These are phyloP conservation scores for Tetrax tetrax DNA, from an alignment of 2,113 vertebrate species.

Conservation along the genomic window DNA sequence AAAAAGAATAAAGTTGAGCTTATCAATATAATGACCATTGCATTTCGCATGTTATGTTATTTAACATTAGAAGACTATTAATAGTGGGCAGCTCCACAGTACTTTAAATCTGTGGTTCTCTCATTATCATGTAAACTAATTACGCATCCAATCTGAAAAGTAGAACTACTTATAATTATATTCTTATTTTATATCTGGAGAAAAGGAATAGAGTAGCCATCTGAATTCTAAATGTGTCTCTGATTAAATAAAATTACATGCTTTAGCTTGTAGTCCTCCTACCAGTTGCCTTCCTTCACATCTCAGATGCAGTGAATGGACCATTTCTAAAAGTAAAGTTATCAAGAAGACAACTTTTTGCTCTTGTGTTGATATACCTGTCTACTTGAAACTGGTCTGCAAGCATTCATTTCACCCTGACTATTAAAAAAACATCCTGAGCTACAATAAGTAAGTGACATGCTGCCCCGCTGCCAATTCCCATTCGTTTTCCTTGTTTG, in stretches of 20 bases:
- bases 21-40: neutral
- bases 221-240: neutral
- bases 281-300: neutral
- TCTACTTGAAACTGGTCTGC: neutral
- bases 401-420: neutral
- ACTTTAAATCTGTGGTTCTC: neutral
- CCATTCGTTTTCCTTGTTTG: neutral
- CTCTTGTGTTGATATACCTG: neutral
- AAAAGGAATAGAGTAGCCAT: neutral
- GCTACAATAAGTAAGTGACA: neutral
- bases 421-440: neutral
- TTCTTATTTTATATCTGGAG: neutral
- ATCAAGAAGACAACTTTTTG: neutral
- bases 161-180: neutral
- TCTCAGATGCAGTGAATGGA: neutral
- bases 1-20: neutral
- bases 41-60: neutral
- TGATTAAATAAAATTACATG: neutral
- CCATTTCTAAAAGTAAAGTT: neutral
- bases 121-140: neutral
- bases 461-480: neutral
- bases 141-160: neutral
- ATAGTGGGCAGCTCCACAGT: neutral
- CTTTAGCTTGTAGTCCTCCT: neutral
- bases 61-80: neutral